These are phyloP conservation scores for Leptura quadrifasciata DNA, from an alignment of 2,888 invertebrate species.

Conservation along the genomic window DNA sequence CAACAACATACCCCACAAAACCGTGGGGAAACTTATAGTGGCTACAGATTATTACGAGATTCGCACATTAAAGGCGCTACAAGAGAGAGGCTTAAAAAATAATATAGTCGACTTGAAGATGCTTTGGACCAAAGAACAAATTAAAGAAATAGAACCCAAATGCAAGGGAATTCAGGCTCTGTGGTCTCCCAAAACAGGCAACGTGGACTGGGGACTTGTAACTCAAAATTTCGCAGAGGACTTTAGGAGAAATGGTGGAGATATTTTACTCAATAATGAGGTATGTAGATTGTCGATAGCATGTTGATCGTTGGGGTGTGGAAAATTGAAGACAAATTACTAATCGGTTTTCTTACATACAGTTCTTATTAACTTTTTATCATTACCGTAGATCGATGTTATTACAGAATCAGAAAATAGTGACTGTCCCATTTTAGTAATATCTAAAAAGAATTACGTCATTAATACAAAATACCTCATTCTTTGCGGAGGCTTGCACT, in stretches of 20 bases:
- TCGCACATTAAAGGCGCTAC: conserved; percentile 80
- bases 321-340: no score
- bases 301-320: no score
- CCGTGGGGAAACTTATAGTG: conserved; percentile 94
- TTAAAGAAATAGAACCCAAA: conserved; percentile 56
- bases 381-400: conserved; percentile 67
- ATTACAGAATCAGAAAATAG: conserved; percentile 75
- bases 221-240: conserved; percentile 87
- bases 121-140: conserved; percentile 72
- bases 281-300: conserved; percentile 72
- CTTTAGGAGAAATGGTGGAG: conserved; percentile 84
- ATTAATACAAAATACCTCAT: conserved; percentile 84
- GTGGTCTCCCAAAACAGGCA: conserved; percentile 87
- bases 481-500: conserved; percentile 93
- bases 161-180: conserved; percentile 81
- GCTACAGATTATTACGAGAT: conserved; percentile 84
- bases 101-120: conserved; percentile 73
- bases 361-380: no score
- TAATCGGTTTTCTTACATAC: no score
- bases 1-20: conserved; percentile 89
- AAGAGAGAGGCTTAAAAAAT: conserved; percentile 77
- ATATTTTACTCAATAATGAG: conserved; percentile 83
- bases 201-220: conserved; percentile 91
- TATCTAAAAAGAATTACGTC: conserved; percentile 71
- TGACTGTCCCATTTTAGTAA: conserved; percentile 75